Percentiles rank a stretch among this genome's conserved stretches.
Conservation (phyloP, 2,888 invertebrate species). For the Ptilodon capucinus region DNA sequence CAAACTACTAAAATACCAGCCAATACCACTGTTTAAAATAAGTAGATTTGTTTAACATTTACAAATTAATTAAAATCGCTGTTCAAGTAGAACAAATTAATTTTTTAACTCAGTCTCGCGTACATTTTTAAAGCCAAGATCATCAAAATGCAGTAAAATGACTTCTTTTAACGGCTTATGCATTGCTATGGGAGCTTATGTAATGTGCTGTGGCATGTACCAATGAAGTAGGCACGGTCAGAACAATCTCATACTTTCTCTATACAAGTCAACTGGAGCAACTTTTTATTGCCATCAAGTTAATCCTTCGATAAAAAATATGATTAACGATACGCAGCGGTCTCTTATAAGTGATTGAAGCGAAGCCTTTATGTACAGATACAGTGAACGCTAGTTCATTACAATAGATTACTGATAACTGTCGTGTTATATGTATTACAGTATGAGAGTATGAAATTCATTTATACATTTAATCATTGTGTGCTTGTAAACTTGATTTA, state of each 20-base stretch:
- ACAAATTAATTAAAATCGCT: too few relatives aligned
- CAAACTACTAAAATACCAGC: too few relatives aligned
- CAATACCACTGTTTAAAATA: too few relatives aligned
- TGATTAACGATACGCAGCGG: constrained; percentile 9
- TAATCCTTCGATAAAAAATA: constrained; percentile 27
- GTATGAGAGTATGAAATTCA: too few relatives aligned
- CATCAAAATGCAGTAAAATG: neutral
- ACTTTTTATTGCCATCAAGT: constrained; percentile 31
- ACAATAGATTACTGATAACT: neutral
- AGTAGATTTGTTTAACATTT: too few relatives aligned
- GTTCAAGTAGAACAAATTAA: too few relatives aligned
- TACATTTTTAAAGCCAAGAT: neutral
- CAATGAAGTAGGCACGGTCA: constrained; percentile 26
- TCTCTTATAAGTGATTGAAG: constrained; percentile 6
- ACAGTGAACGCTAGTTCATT: neutral
- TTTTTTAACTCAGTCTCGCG: too few relatives aligned
- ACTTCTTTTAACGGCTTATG: neutral
- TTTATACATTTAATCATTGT: too few relatives aligned
- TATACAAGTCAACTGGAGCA: constrained; percentile 25
- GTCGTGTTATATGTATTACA: neutral
- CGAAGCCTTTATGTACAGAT: neutral
- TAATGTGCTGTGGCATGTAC: neutral
- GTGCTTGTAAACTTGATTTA: too few relatives aligned
- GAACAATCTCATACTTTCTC: constrained; percentile 43
- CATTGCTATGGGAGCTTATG: neutral